Evolutionary conservation across 1,140 invertebrate genomes (phyloP), one percentile per base, ranked within the genome.

Genomic region (Drosophila bifasciata): DNA sequence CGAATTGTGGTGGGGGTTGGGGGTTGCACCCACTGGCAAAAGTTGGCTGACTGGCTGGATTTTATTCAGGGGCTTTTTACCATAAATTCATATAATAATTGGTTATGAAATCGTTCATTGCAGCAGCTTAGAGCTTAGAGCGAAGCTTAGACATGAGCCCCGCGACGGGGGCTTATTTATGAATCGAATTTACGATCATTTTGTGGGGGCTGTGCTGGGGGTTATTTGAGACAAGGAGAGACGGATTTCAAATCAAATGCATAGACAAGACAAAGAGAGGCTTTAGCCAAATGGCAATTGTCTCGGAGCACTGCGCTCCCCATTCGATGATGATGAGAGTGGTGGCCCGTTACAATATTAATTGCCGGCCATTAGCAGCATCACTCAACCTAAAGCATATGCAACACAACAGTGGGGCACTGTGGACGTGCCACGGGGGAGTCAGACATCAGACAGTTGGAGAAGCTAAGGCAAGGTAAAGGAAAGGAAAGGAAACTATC

Each of bases 101-200:
- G 79, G 55, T 84, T 85, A 84, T 76, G 76, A 79, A 80, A 76
- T 76, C 66, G 80, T 86, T 84, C 80, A 86, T 51, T 79, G 81
- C 59, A 50, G n/a, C n/a, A n/a, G n/a, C n/a, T n/a, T n/a, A n/a
- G 48, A 63, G 60, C 75, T 69, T 52, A 28, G 23, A 76, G 56
- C 76, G 58, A 32, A 39, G 45, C 60, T 53, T 16, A 40, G 46
- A 39, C 25, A 57, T 69, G 61, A 64, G 32, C 32, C 28, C 28
- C 11, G 32, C 32, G 80, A 84, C 67, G 49, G 56, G 56, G 63
- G 44, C 59, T 51, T 79, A 76, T 72, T 84, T 86, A 86, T 86
- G 72, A 45, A 25, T 28, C 71, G 25, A 84, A 84, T 86, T 84
- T 84, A 86, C 76, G 80, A 50, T 62, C 32, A 11, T 13, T 61